A percentile compares a stretch with the other conserved stretches of the same genome.
These are phyloP conservation scores for Gila robusta DNA, from an alignment of 2,797 vertebrate genomes.

Conservation along the genomic window DNA sequence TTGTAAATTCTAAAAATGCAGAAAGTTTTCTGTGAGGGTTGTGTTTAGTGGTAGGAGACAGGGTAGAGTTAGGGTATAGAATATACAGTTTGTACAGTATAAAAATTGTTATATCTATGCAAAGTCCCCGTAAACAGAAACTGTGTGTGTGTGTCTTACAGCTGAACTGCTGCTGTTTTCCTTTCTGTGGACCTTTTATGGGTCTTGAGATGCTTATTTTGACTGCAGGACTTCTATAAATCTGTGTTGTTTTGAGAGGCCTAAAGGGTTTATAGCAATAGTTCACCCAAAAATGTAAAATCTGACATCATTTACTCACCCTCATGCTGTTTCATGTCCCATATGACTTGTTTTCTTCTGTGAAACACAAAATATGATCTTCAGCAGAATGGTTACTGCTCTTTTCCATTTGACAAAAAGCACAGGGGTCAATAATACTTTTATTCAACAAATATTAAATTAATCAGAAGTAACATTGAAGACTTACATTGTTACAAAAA, in stretches of 20 bases:
- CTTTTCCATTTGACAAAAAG: neutral
- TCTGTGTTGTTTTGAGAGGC: constrained; percentile 11
- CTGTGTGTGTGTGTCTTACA: constrained; percentile 23
- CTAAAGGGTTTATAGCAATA: neutral
- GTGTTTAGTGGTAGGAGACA: neutral
- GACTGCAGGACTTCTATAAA: constrained; percentile 27
- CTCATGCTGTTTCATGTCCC: neutral
- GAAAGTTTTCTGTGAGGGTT: too few species aligned
- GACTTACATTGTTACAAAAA: neutral
- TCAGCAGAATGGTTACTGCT: neutral
- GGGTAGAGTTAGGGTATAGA: too few species aligned
- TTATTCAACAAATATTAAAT: neutral
- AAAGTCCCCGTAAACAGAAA: neutral
- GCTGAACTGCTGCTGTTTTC: constrained; percentile 38
- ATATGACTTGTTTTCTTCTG: neutral
- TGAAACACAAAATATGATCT: neutral
- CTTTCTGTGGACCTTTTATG: constrained; percentile 22
- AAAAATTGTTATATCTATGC: neutral
- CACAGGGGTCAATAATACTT: neutral
- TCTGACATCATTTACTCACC: neutral
- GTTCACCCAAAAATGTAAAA: neutral
- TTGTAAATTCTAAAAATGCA: too few species aligned
- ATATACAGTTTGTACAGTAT: neutral
- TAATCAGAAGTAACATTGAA: neutral
- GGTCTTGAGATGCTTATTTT: constrained; percentile 28